These are phyloP conservation scores for Neopelma chrysocephalum DNA, from an alignment of 2,797 vertebrate species.

Conservation along the genomic window DNA sequence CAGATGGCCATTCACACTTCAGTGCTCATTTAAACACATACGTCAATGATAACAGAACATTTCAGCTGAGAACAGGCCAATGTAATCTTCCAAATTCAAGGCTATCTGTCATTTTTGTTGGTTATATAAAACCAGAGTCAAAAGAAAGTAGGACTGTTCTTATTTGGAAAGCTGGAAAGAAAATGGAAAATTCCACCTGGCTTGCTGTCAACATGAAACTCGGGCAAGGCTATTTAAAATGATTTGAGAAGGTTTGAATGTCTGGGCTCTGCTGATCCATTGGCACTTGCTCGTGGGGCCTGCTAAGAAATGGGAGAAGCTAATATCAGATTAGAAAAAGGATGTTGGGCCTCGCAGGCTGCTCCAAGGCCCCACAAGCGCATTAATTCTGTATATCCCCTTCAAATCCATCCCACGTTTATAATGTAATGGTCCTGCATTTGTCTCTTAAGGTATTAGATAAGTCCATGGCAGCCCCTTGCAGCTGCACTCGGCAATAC, in stretches of 20 bases:
- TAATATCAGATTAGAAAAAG: conserved; percentile 1
- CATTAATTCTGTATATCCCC: neutral
- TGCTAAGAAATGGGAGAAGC: conserved; percentile 10
- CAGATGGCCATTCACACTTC: conserved; percentile 76
- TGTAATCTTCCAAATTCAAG: conserved; percentile 65
- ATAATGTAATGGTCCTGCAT: neutral
- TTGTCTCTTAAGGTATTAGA: neutral
- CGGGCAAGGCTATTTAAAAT: conserved; percentile 20
- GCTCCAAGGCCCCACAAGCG: neutral
- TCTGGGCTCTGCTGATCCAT: neutral
- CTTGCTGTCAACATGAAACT: neutral
- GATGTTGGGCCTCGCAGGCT: neutral
- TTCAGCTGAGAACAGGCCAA: conserved; percentile 69
- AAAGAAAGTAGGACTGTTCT: conserved; percentile 38
- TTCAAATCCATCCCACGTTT: neutral
- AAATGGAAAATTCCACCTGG: conserved; percentile 47
- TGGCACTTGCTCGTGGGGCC: neutral
- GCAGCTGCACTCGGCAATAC: neutral
- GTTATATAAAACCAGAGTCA: conserved; percentile 63
- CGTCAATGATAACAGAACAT: conserved; percentile 73
- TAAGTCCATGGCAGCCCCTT: neutral
- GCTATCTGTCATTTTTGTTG: conserved; percentile 73
- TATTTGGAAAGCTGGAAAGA: conserved; percentile 5
- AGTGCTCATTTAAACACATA: conserved; percentile 71
- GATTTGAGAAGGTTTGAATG: conserved; percentile 11